phyloP scores from a whole-genome alignment of 2,888 invertebrate genomes.

The Meiosimyza decipiens region DNA sequence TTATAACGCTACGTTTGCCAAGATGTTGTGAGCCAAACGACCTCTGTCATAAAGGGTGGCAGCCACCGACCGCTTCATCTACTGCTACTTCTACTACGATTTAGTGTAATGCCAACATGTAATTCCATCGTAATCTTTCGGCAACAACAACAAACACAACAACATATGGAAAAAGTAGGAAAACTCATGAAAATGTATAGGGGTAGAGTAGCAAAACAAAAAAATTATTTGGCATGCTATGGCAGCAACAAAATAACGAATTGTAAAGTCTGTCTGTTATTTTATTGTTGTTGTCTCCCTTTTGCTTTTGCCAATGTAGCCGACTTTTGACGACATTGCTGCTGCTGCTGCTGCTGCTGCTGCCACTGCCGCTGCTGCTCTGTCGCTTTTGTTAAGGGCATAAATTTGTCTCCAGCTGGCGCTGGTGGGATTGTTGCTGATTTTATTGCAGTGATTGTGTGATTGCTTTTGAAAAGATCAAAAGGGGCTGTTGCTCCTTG shows the following conservation, averaged over 20 bases:
- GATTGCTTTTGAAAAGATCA: background rate
- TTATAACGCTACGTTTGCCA: slow-evolving; percentile 23
- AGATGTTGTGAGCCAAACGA: slow-evolving; percentile 22
- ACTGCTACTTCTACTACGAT: background rate
- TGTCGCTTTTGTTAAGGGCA: slow-evolving; percentile 4
- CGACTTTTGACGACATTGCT: background rate
- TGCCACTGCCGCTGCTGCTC: background rate
- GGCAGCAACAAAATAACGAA: slow-evolving; percentile 22
- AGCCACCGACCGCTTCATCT: background rate
- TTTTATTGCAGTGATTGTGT: slow-evolving; percentile 27
- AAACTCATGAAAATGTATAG: slow-evolving; percentile 10
- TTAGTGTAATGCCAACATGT: slow-evolving; percentile 32
- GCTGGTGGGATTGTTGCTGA: background rate
- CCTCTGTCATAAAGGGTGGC: background rate
- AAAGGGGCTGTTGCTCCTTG: background rate
- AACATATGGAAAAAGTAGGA: background rate
- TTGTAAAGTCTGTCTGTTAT: background rate
- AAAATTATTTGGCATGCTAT: slow-evolving; percentile 16
- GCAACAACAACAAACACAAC: slow-evolving; percentile 6
- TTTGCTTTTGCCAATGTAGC: background rate
- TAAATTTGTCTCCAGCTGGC: slow-evolving; percentile 27
- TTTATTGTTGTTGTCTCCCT: slow-evolving; percentile 17
- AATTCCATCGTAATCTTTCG: slow-evolving; percentile 31
- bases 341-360: slow-evolving; percentile 12
- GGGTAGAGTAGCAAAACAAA: background rate